A percentile compares a stretch with the other conserved stretches of the same genome.
Evolutionary conservation across 2,113 vertebrate species (phyloP).

Genomic region (Argyrosomus japonicus): DNA sequence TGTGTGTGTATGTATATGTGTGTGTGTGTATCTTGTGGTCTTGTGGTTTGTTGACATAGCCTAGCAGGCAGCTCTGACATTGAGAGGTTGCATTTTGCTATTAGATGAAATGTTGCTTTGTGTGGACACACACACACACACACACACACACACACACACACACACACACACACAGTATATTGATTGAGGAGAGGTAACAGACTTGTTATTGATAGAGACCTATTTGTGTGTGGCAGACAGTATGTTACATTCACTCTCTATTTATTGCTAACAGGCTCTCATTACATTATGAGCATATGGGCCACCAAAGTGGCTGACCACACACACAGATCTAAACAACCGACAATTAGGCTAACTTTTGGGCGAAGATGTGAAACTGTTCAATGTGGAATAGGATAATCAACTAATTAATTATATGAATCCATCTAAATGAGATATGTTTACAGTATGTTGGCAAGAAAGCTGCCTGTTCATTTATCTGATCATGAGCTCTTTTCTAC

Average conservation of each 20-base stretch:
- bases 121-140: slow-evolving; percentile 24
- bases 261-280: slow-evolving; percentile 10
- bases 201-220: slow-evolving; percentile 55
- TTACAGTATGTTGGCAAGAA: background rate
- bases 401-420: background rate
- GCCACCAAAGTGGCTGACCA: slow-evolving; percentile 43
- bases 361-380: background rate
- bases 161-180: slow-evolving; percentile 43
- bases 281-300: slow-evolving; percentile 27
- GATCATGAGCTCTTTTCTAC: background rate
- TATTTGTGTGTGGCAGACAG: slow-evolving; percentile 51
- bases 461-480: background rate
- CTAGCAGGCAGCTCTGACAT: slow-evolving; percentile 52
- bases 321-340: slow-evolving; percentile 1
- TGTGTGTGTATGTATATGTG: slow-evolving; percentile 13
- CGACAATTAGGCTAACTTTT: background rate
- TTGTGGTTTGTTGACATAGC: slow-evolving; percentile 72
- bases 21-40: slow-evolving; percentile 60
- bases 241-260: slow-evolving; percentile 42
- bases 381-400: background rate
- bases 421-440: background rate
- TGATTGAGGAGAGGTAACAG: slow-evolving; percentile 56
- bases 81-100: slow-evolving; percentile 66
- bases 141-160: background rate
- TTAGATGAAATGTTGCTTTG: slow-evolving; percentile 73